phyloP scores from a whole-genome alignment of 2,113 vertebrate genomes.

The Lathamus discolor region DNA sequence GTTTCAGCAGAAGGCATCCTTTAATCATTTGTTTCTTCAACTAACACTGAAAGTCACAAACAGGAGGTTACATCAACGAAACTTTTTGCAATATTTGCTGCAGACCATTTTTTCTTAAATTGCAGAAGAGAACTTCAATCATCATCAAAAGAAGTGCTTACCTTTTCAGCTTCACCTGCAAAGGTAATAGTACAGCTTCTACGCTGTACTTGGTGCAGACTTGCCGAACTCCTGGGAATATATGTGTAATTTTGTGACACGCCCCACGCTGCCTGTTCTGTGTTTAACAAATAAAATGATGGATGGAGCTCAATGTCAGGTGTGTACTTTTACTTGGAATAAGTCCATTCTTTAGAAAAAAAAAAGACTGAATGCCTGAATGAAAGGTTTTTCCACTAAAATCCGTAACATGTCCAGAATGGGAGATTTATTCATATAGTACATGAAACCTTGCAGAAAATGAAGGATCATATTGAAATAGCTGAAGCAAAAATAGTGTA shows the following conservation, averaged over 20 bases:
- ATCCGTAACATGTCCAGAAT: neutral
- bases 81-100: neutral
- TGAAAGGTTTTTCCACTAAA: neutral
- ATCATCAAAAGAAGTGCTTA: neutral
- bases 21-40: neutral
- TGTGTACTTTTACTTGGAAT: neutral
- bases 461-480: neutral
- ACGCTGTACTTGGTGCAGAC: slow-evolving; percentile 7
- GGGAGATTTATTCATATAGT: neutral
- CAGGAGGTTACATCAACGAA: neutral
- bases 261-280: neutral
- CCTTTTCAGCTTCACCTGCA: neutral
- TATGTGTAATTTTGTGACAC: slow-evolving; percentile 9
- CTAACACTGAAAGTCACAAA: neutral
- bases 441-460: neutral
- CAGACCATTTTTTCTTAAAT: neutral
- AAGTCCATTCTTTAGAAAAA: neutral
- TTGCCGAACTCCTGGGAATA: neutral
- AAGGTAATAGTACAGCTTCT: neutral
- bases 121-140: neutral
- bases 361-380: neutral
- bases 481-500: neutral
- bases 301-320: neutral
- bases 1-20: neutral
- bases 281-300: slow-evolving; percentile 25